Percentiles rank a stretch among this genome's conserved stretches.
Conservation (phyloP, 2,113 vertebrate species). For the Lucifuga dentata region DNA sequence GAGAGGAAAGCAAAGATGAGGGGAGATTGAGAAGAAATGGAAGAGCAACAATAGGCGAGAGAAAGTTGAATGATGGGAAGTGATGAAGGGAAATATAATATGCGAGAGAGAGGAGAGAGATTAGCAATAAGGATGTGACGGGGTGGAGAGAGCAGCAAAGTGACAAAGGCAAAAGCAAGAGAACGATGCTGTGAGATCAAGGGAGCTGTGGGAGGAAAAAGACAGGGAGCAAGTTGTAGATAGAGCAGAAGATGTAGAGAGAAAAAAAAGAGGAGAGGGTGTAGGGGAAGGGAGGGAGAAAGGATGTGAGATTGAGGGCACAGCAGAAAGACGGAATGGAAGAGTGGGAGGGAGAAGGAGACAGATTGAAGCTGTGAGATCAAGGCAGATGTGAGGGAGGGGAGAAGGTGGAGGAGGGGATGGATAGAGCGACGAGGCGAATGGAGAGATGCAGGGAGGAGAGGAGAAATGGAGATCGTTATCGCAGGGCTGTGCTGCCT, state of each 20-base stretch:
- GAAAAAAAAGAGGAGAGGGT: not conserved
- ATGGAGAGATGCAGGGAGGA: constrained; percentile 62
- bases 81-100: constrained; percentile 41
- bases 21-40: constrained; percentile 42
- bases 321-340: constrained; percentile 42
- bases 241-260: constrained; percentile 3
- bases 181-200: constrained; percentile 47
- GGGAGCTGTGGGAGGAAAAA: constrained; percentile 38
- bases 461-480: constrained; percentile 72
- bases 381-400: constrained; percentile 70
- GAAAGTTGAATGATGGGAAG: constrained; percentile 39
- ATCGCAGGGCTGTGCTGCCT: constrained; percentile 68
- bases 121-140: constrained; percentile 33
- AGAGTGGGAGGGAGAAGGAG: constrained; percentile 35
- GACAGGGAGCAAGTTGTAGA: constrained; percentile 13
- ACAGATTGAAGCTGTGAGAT: constrained; percentile 68
- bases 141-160: constrained; percentile 25
- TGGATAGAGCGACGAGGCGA: constrained; percentile 44
- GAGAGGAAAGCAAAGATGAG: constrained; percentile 29
- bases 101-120: constrained; percentile 18
- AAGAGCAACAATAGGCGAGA: constrained; percentile 49
- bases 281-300: not conserved
- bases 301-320: constrained; percentile 59
- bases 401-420: not conserved
- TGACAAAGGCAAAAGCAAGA: constrained; percentile 34